Base-by-base conservation (phyloP, 2,113 vertebrate genomes). In the Mesembrinibis cayennensis region DNA sequence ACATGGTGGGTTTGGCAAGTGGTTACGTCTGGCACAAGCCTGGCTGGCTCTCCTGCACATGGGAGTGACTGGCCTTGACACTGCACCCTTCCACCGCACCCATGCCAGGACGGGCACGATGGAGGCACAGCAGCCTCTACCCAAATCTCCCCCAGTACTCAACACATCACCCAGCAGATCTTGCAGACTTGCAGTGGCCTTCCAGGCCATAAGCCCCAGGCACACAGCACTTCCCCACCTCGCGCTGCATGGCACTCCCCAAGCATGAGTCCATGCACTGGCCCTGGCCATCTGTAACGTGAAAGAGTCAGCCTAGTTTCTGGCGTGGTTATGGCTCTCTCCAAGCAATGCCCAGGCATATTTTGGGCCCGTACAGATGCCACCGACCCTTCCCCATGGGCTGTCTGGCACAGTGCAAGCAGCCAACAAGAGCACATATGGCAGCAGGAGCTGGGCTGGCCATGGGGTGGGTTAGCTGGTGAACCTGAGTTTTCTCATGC, bases 261-360 rank as follows among this genome's bases (percentile, higher is more conserved):
- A 0, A 34, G 25, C 34, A 23, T 0, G 0, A 55, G 30, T 47
- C 47, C n/a, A 25, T 0, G 0, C 0, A 0, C 44, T 42, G 25
- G 8, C 58, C 30, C 11, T n/a, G 15, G 42, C 23, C 7, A 14
- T 22, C 7, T 30, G 16, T 1, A 30, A 21, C 0, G 0, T 18
- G n/a, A 8, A 17, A n/a, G 45, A 29, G 16, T 9, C 8, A 55
- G 40, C 44, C 55, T 9, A 12, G 34, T 21, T 76, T 61, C 25
- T 62, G 32, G 3, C 4, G 7, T 22, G n/a, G 10, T 19, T 20
- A 52, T 83, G 63, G 17, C 15, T 78, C 49, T 30, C 36, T 42
- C 52, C 27, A 45, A 34, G 38, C 8, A 42, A 62, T 53, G 32
- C 12, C 52, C 40, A 66, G 45, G 13, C 4, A 22, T 13, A 16